Percentiles rank a stretch among this genome's conserved stretches.
Evolutionary conservation across 2,797 vertebrate genomes (phyloP).

Genomic region (Malurus splendens): DNA sequence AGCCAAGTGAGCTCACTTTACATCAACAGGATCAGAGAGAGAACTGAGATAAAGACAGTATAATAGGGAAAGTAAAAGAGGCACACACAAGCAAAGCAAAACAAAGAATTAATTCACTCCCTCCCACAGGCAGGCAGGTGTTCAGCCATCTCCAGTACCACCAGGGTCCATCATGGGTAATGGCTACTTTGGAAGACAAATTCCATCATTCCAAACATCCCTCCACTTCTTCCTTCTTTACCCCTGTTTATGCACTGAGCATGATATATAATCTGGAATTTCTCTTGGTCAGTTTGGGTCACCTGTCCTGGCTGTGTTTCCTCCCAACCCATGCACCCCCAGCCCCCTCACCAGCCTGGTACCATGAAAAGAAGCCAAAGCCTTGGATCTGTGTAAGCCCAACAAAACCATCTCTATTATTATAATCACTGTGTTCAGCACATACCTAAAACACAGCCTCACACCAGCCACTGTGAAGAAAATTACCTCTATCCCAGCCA

Average conservation of each 20-base stretch:
- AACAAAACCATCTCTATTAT: neutral
- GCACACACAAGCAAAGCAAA: neutral
- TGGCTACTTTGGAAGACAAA: neutral
- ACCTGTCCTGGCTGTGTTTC: neutral
- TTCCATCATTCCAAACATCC: neutral
- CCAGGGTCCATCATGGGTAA: neutral
- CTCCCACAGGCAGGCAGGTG: neutral
- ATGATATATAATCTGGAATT: neutral
- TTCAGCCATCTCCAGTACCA: neutral
- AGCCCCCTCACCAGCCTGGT: neutral
- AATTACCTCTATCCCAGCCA: neutral
- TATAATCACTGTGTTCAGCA: neutral
- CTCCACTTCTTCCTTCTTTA: neutral
- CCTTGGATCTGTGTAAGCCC: neutral
- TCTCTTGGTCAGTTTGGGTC: neutral
- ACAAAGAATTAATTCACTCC: neutral
- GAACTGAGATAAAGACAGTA: neutral
- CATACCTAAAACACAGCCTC: neutral
- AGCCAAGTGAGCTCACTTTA: neutral
- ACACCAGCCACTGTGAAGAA: neutral
- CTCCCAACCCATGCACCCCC: neutral
- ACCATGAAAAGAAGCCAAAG: neutral
- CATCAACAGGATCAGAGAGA: neutral
- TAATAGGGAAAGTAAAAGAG: neutral
- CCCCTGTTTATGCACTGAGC: neutral